Base-by-base conservation (phyloP, 2,888 invertebrate genomes). In the Notodonta dromedarius region DNA sequence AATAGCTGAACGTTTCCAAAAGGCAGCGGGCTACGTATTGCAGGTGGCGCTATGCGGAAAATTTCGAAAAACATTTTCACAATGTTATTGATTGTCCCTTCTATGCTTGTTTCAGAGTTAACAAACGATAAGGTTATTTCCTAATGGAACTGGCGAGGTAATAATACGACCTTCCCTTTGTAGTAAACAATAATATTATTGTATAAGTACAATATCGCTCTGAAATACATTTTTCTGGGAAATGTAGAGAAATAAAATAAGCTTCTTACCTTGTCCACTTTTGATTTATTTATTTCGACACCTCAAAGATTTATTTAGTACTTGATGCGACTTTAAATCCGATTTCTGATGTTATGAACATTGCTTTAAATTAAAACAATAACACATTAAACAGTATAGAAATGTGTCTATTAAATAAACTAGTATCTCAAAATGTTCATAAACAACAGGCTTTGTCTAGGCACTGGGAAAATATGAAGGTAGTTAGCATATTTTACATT, bases 31-130 rank as follows among this genome's bases (percentile, higher is more conserved):
- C 7, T 0, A 14, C 6, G 11, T 14, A 39, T 59, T 62, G 80
- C 72, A 90, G 90, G 88, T 87, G 90, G 87, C 90, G 88, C 82
- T 88, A 61, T 77, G 58, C 13, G 4, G 35, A 56, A 72, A 64
- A 65, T 69, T 62, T 69, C 44, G 55, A 63, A 74, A 72, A 74
- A 60, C 65, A 71, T 73, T 77, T 75, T 75, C 74, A 70, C 77
- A 67, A 67, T 73, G 76, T 76, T 85, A 85, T 84, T 84, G 85
- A 85, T 85, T 85, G 76, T 70, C 59, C 63, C 64, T 78, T 76
- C 66, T 61, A 72, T 69, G 74, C 75, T 73, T 73, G 74, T 72
- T 75, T 62, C 42, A 72, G 73, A 66, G 74, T 70, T 71, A 72
- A 68, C 66, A 76, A 73, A 75, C 69, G 74, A 72, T 71, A 69